Conservation (phyloP, 2,888 invertebrate species). For the Drosophila kambysellisi region DNA sequence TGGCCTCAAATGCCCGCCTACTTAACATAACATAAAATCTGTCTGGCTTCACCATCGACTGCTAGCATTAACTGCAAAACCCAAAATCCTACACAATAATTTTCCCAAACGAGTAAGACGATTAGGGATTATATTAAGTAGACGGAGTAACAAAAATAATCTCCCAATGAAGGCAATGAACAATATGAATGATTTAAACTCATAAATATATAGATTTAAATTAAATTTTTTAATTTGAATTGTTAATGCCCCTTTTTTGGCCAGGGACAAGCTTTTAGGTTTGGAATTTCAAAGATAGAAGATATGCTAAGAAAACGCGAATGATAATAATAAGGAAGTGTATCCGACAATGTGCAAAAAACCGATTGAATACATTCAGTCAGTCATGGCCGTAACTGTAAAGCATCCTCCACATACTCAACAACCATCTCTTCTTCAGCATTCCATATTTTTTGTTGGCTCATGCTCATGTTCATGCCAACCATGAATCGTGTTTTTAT, state of each 20-base stretch:
- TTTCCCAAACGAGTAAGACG: constrained; percentile 60
- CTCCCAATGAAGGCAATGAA: constrained; percentile 6
- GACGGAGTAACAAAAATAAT: constrained; percentile 9
- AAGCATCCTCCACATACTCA: not conserved
- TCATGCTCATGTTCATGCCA: constrained; percentile 18
- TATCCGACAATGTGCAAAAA: constrained; percentile 3
- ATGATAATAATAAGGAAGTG: constrained; percentile 13
- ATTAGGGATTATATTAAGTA: constrained; percentile 35
- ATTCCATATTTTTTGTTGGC: constrained; percentile 23
- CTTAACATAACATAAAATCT: constrained; percentile 74
- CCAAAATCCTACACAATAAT: constrained; percentile 55
- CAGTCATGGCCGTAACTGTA: constrained; percentile 1
- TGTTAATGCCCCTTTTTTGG: constrained; percentile 13
- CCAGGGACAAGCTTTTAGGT: constrained; percentile 9
- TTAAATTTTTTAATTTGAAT: constrained; percentile 49
- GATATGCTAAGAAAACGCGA: constrained; percentile 29
- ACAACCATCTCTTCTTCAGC: not conserved
- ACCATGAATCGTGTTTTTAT: constrained; percentile 63
- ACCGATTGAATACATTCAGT: constrained; percentile 19
- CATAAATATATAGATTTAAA: constrained; percentile 36
- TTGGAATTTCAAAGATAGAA: constrained; percentile 29
- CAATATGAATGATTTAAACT: constrained; percentile 44
- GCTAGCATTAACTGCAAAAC: constrained; percentile 54
- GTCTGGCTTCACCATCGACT: constrained; percentile 31
- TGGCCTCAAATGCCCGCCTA: constrained; percentile 41